phyloP scores from a whole-genome alignment of 2,888 invertebrate genomes.

The Spicauda simplicius region DNA sequence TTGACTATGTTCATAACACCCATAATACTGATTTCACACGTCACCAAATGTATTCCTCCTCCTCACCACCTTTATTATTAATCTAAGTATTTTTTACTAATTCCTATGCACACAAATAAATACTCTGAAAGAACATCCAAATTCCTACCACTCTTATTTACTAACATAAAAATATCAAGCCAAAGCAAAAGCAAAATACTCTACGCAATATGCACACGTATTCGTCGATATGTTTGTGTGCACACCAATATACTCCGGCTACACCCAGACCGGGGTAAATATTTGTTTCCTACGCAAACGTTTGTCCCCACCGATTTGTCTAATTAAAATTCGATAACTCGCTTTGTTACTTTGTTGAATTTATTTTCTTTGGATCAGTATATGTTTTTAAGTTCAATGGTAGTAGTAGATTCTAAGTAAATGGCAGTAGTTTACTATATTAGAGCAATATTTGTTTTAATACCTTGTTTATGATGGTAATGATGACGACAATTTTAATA shows the following conservation, averaged over 20 bases:
- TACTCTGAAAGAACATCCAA: not conserved
- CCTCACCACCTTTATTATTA: too few species aligned
- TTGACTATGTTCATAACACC: too few species aligned
- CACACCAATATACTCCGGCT: slow-evolving; percentile 30
- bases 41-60: too few species aligned
- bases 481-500: too few species aligned
- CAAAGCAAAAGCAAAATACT: slow-evolving; percentile 3
- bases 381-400: too few species aligned
- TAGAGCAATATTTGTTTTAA: too few species aligned
- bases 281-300: too few species aligned
- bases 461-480: too few species aligned
- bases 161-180: slow-evolving; percentile 13
- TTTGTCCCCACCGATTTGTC: slow-evolving; percentile 34
- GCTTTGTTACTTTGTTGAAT: slow-evolving; percentile 20
- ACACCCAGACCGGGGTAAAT: too few species aligned
- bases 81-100: not conserved
- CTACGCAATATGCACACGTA: slow-evolving; percentile 29
- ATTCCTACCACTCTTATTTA: not conserved
- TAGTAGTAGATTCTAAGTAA: too few species aligned
- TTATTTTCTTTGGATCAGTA: not conserved
- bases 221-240: slow-evolving; percentile 23
- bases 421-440: too few species aligned
- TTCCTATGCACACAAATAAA: not conserved
- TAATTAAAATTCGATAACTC: slow-evolving; percentile 35
- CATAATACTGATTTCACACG: too few species aligned